Conservation (phyloP, 2,888 invertebrate genomes). For the Tyria jacobaeae region DNA sequence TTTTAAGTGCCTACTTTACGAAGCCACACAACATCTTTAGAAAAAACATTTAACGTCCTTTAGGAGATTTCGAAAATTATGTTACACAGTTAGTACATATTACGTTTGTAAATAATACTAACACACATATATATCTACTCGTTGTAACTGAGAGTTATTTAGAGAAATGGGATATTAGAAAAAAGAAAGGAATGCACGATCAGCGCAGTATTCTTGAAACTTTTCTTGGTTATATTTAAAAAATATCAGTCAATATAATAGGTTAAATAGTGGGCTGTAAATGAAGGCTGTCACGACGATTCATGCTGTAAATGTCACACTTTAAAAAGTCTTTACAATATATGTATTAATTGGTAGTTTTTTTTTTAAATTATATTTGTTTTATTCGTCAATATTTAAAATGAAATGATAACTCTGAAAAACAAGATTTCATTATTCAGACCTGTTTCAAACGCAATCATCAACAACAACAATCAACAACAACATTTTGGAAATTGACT, state of each 20-base stretch:
- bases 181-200: slow-evolving; percentile 60
- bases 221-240: slow-evolving; percentile 65
- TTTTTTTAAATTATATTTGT: not conserved
- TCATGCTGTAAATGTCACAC: slow-evolving; percentile 35
- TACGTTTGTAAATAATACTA: slow-evolving; percentile 77
- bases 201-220: slow-evolving; percentile 71
- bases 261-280: slow-evolving; percentile 49
- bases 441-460: too few relatives aligned
- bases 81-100: slow-evolving; percentile 67
- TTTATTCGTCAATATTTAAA: too few relatives aligned
- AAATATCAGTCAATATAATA: slow-evolving; percentile 69
- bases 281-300: slow-evolving; percentile 61
- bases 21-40: slow-evolving; percentile 66
- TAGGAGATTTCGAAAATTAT: slow-evolving; percentile 63
- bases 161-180: slow-evolving; percentile 53
- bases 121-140: slow-evolving; percentile 58
- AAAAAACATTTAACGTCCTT: slow-evolving; percentile 62
- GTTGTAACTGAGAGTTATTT: slow-evolving; percentile 60
- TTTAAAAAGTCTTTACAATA: not conserved
- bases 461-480: too few relatives aligned
- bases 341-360: too few relatives aligned
- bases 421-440: too few relatives aligned
- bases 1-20: slow-evolving; percentile 72
- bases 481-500: too few relatives aligned
- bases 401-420: too few relatives aligned